Percentiles rank a stretch among this genome's conserved stretches.
phyloP scores from a whole-genome alignment of 1,140 invertebrate genomes.

The Drosophila repletoides region DNA sequence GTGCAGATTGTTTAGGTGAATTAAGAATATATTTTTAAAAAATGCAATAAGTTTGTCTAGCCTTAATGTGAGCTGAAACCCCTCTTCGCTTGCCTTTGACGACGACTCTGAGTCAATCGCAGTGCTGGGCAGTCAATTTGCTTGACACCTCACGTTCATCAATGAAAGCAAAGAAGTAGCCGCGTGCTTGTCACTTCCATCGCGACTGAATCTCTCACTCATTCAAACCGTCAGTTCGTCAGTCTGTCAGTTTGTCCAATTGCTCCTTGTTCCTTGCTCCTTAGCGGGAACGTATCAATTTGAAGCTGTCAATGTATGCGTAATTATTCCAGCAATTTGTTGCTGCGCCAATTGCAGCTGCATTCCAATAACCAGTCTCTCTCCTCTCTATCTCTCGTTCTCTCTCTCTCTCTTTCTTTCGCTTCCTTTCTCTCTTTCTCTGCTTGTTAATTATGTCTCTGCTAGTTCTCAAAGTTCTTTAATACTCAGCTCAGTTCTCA shows the following conservation, averaged over 20 bases:
- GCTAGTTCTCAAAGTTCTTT: constrained; percentile 17
- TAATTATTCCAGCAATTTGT: constrained; percentile 82
- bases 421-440: neutral
- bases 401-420: neutral
- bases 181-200: constrained; percentile 16
- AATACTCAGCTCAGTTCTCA: no score
- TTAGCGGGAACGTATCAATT: constrained; percentile 61
- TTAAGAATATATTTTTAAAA: no score
- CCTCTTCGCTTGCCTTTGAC: neutral
- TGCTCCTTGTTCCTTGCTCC: constrained; percentile 27
- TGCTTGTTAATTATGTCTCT: no score
- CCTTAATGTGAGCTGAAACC: no score
- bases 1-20: no score
- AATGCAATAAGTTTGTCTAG: no score
- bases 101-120: constrained; percentile 38
- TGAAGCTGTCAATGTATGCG: constrained; percentile 70
- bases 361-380: constrained; percentile 56
- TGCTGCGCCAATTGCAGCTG: constrained; percentile 75
- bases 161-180: constrained; percentile 46
- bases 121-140: constrained; percentile 64
- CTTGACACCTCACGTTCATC: constrained; percentile 79
- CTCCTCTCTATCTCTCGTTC: neutral
- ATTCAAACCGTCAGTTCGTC: constrained; percentile 4
- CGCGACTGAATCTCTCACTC: constrained; percentile 15
- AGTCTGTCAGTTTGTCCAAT: constrained; percentile 6